Conservation (phyloP, 1,140 invertebrate species). For the Trachymyrmex septentrionalis region DNA sequence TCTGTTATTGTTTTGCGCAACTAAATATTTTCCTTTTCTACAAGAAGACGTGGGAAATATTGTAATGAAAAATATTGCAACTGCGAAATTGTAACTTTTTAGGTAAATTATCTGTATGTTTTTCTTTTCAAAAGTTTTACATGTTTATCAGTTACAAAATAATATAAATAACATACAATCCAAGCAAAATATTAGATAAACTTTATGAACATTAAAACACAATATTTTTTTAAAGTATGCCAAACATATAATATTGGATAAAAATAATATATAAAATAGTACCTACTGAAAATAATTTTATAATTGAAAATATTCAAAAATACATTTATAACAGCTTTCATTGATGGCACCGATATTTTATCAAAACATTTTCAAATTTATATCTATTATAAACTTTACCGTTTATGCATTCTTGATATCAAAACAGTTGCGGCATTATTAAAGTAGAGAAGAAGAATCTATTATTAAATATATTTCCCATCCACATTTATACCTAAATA, state of each 20-base stretch:
- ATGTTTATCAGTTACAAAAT: background rate
- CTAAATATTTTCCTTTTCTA: background rate
- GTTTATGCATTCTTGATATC: background rate
- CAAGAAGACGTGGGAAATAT: background rate
- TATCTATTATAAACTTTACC: background rate
- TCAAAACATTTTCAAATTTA: too few species aligned
- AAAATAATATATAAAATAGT: constrained; percentile 22
- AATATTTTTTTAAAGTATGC: background rate
- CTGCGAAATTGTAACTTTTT: constrained; percentile 19
- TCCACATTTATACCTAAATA: constrained; percentile 32
- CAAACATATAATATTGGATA: too few species aligned
- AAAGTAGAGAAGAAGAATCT: background rate
- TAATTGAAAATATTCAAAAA: background rate
- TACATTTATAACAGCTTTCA: background rate
- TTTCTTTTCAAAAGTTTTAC: background rate
- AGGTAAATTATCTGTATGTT: background rate
- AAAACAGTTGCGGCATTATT: background rate
- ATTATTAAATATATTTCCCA: constrained; percentile 6
- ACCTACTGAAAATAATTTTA: background rate
- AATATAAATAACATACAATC: background rate
- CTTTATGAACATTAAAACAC: background rate
- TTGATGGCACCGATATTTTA: background rate
- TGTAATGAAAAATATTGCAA: constrained; percentile 3
- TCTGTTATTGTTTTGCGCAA: constrained; percentile 15
- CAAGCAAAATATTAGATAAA: constrained; percentile 4